Conservation (phyloP, 1,140 invertebrate species). For the Zaprionus nigranus region DNA sequence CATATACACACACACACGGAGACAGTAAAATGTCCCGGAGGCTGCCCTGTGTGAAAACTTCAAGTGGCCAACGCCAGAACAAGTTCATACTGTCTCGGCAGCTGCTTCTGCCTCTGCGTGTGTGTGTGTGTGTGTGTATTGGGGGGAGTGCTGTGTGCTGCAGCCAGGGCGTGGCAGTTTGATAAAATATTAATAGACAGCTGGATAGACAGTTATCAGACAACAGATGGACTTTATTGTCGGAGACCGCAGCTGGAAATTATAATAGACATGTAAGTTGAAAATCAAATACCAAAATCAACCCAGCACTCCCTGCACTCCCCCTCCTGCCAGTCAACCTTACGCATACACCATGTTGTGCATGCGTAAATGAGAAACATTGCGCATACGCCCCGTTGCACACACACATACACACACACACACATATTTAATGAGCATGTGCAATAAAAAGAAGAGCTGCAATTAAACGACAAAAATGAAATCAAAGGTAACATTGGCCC, state of each 20-base stretch:
- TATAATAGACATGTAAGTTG: conserved; percentile 72
- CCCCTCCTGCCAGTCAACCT: not conserved
- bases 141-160: not conserved
- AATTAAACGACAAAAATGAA: conserved; percentile 64
- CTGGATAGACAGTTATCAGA: conserved; percentile 83
- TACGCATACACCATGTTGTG: conserved; percentile 32
- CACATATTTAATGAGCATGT: conserved; percentile 51
- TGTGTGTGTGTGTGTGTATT: conserved; percentile 2
- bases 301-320: not conserved
- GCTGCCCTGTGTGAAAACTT: conserved; percentile 39
- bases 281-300: conserved; percentile 60
- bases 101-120: conserved; percentile 4
- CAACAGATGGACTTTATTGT: conserved; percentile 82
- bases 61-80: conserved; percentile 44
- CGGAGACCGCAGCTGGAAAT: conserved; percentile 73
- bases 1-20: not conserved
- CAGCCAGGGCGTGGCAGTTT: conserved; percentile 60
- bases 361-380: conserved; percentile 39
- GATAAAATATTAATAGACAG: conserved; percentile 84
- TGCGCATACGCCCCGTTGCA: not conserved
- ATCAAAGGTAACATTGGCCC: conserved; percentile 59
- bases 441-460: conserved; percentile 71
- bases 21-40: conserved; percentile 15
- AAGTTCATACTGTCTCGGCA: conserved; percentile 11
- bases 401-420: no score